Base-by-base conservation (phyloP, 2,797 vertebrate species). In the Esox masquinongy region DNA sequence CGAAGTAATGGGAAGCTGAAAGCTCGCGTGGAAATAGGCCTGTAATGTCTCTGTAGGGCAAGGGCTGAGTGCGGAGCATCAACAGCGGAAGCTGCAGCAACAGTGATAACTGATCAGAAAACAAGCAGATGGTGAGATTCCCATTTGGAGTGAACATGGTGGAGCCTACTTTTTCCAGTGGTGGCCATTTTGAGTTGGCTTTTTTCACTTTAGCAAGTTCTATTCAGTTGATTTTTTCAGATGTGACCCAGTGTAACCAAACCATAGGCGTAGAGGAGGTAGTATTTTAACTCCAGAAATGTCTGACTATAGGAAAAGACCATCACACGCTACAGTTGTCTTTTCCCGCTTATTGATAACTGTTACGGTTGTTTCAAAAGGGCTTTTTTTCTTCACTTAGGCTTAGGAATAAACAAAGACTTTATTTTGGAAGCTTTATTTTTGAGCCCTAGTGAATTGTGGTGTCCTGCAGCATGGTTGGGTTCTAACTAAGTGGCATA, bases 31-130 rank as follows among this genome's bases (percentile, higher is more conserved):
- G 72, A 51, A 47, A 47, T 47, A 77, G 51, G 61, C 64, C 79
- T n/a, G 47, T 73, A 4, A 72, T 68, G 26, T 29, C 43, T 24
- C 29, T 75, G 78, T 59, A 74, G 79, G 24, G 39, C 9, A 29
- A 29, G n/a, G 34, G 81, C 67, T 80, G 87, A 86, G 73, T 81
- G 83, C 9, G 39, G 29, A 31, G 29, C 29, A 31, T 31, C 29
- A 31, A 31, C 29, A 31, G 3, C 29, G 78, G 78, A 81, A 85
- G 75, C 80, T 83, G 83, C 72, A 72, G 70, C 83, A 72, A 77
- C 79, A 66, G 77, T 77, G 78, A 50, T 36, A 31, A 70, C 86
- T 79, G 81, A 77, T 71, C 66, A 75, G 26, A 69, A 79, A 74
- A 79, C 3, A 36, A 82, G 61, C 70, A 31, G 24, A 31, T 71